Evolutionary conservation across 1,140 invertebrate species (phyloP).

Genomic region (Drosophila nannoptera): DNA sequence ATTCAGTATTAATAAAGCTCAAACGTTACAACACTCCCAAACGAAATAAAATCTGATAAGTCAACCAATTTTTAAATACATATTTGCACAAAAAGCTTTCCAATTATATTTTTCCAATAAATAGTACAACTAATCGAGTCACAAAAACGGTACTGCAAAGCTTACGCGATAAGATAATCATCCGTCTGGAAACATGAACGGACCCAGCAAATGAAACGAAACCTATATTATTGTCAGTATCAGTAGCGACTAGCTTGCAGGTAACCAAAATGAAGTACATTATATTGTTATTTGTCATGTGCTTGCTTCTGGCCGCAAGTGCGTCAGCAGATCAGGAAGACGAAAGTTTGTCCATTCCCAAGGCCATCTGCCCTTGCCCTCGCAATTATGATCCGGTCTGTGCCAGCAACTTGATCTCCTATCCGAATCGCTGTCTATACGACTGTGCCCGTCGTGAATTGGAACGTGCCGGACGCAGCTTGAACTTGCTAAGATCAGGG

Average conservation of each 20-base stretch:
- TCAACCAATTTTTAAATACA: slow-evolving; percentile 6
- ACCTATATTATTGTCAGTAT: slow-evolving; percentile 33
- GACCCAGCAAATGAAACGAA: slow-evolving; percentile 22
- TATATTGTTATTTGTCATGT: slow-evolving; percentile 47
- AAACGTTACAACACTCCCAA: not conserved
- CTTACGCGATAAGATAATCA: slow-evolving; percentile 56
- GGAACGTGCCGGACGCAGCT: slow-evolving; percentile 62
- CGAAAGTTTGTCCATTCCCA: not conserved
- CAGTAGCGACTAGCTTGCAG: slow-evolving; percentile 49
- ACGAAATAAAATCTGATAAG: not conserved
- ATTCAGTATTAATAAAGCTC: not conserved
- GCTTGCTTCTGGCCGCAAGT: slow-evolving; percentile 47
- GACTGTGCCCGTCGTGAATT: slow-evolving; percentile 68
- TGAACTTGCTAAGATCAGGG: slow-evolving; percentile 55
- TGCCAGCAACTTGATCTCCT: slow-evolving; percentile 79
- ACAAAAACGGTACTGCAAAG: not conserved
- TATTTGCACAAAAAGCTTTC: not conserved
- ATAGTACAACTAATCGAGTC: not conserved
- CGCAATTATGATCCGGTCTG: slow-evolving; percentile 80
- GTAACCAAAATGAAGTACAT: slow-evolving; percentile 49
- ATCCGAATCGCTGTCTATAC: slow-evolving; percentile 80
- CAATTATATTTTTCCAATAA: not conserved
- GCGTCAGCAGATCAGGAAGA: slow-evolving; percentile 17
- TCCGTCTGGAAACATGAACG: slow-evolving; percentile 17
- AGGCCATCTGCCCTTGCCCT: slow-evolving; percentile 79